Conservation (phyloP, 2,888 invertebrate species). For the Drosophila hamatofila region DNA sequence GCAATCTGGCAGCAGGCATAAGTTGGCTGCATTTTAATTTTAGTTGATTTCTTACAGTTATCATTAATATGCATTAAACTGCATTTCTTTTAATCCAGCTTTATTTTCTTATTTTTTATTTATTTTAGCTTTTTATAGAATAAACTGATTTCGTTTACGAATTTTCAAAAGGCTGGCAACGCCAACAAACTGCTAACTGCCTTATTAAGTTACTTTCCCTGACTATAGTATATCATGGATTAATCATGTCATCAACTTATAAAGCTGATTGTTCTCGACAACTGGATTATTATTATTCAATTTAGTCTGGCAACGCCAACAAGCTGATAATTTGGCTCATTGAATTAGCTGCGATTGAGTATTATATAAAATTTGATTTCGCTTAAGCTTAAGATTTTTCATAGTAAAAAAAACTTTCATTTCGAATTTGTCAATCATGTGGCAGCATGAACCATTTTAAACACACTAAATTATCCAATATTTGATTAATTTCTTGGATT, state of each 20-base stretch:
- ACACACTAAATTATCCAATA: conserved; percentile 6
- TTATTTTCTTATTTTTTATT: too few relatives aligned
- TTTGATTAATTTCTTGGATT: background rate
- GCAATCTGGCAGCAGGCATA: background rate
- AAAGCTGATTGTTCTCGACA: background rate
- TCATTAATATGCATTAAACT: background rate
- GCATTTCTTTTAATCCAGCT: too few relatives aligned
- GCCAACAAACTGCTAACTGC: background rate
- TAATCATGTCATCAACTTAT: background rate
- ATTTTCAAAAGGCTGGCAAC: background rate
- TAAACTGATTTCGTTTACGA: background rate
- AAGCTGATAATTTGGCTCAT: background rate
- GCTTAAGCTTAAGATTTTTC: background rate
- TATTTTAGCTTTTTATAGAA: background rate
- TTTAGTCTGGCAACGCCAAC: background rate
- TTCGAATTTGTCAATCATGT: background rate
- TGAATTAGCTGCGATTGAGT: background rate
- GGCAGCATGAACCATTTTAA: background rate
- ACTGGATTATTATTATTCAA: background rate
- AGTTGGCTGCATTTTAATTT: conserved; percentile 4
- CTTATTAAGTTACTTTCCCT: conserved; percentile 10
- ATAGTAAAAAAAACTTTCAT: background rate
- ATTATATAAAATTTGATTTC: background rate
- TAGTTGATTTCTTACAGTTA: background rate
- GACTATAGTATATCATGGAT: background rate